These are phyloP conservation scores for Agriotes lineatus DNA, from an alignment of 2,888 invertebrate species.

Conservation along the genomic window DNA sequence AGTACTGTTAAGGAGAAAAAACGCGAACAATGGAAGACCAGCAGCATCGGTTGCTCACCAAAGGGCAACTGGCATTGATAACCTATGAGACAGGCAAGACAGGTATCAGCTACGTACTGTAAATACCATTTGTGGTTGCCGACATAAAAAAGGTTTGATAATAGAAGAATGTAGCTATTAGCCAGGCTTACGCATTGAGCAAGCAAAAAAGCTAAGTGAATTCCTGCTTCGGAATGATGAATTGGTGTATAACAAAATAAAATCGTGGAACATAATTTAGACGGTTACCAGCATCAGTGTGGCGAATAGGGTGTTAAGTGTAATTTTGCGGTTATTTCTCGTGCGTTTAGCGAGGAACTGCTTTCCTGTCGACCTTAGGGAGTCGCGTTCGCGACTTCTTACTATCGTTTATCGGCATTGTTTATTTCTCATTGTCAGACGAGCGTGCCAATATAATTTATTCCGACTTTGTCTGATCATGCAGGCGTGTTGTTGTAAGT, in stretches of 20 bases:
- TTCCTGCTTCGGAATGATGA: conserved; percentile 22
- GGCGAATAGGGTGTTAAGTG: conserved; percentile 34
- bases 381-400: conserved; percentile 22
- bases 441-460: conserved; percentile 54
- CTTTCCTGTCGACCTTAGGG: conserved; percentile 15
- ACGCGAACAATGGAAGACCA: too few relatives aligned
- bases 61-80: too few relatives aligned
- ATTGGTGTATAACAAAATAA: conserved; percentile 31
- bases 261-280: conserved; percentile 23
- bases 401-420: conserved; percentile 45
- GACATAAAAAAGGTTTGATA: not conserved
- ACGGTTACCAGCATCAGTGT: conserved; percentile 21
- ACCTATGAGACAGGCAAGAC: not conserved
- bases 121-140: not conserved
- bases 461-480: conserved; percentile 52
- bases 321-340: conserved; percentile 30
- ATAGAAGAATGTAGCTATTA: conserved; percentile 22
- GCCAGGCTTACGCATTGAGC: conserved; percentile 3
- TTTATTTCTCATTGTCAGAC: conserved; percentile 48
- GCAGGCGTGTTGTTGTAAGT: conserved; percentile 53
- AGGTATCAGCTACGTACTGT: not conserved
- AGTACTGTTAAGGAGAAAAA: too few relatives aligned
- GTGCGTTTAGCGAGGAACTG: conserved; percentile 23
- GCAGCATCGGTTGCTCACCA: too few relatives aligned
- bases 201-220: conserved; percentile 20